Evolutionary conservation across 2,113 vertebrate species (phyloP).

Genomic region (Bostrychus sinensis): DNA sequence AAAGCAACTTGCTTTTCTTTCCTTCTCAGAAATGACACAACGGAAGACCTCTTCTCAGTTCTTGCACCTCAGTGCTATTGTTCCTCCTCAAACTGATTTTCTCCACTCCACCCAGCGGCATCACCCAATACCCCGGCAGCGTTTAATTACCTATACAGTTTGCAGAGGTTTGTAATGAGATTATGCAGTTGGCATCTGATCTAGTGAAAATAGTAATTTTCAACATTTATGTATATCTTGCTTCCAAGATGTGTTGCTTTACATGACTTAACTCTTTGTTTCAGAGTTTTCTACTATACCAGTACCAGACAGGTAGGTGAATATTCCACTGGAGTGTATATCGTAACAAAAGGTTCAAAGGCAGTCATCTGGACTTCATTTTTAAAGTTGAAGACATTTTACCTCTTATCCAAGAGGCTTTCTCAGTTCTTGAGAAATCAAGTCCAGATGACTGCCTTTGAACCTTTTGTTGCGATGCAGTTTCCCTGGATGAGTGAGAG

Average conservation of each 20-base stretch:
- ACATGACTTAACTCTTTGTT: not conserved
- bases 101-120: conserved; percentile 2
- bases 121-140: not conserved
- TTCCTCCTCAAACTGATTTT: conserved; percentile 22
- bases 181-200: not conserved
- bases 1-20: not conserved
- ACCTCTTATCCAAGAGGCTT: too few species aligned
- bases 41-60: conserved; percentile 37
- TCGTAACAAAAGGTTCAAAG: too few species aligned
- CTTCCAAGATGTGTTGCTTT: too few species aligned
- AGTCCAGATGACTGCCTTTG: too few species aligned
- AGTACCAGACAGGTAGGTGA: conserved; percentile 69
- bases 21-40: conserved; percentile 21
- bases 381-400: too few species aligned
- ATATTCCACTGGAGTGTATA: not conserved
- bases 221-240: not conserved
- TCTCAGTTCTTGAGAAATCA: too few species aligned
- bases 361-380: too few species aligned
- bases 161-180: conserved; percentile 53
- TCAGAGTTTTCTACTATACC: conserved; percentile 49
- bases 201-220: not conserved
- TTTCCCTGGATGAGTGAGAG: too few species aligned
- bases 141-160: conserved; percentile 7
- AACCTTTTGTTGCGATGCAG: too few species aligned
- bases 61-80: conserved; percentile 35